Conservation (phyloP, 2,888 invertebrate species). For the Holacanthella duospinosa region DNA sequence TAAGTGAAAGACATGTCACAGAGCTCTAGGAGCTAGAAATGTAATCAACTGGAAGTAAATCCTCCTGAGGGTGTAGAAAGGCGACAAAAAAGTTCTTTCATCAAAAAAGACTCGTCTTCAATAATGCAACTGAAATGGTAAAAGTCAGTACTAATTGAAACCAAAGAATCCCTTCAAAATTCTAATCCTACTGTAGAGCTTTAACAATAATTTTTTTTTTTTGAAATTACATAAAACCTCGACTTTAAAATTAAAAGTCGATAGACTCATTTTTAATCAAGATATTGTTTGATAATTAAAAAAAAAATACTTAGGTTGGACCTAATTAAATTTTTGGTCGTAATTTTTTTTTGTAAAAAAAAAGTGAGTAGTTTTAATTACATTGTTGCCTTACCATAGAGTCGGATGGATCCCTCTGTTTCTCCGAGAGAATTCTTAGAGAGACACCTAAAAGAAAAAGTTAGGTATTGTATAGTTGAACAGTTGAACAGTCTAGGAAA, state of each 20-base stretch:
- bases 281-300: no score
- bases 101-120: not conserved
- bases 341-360: no score
- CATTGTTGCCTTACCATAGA: conserved; percentile 62
- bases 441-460: conserved; percentile 58
- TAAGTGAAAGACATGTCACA: not conserved
- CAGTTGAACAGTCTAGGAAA: not conserved
- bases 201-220: not conserved
- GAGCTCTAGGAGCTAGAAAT: not conserved
- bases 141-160: not conserved
- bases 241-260: no score
- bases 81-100: not conserved
- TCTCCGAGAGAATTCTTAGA: conserved; percentile 88
- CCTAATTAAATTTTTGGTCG: no score
- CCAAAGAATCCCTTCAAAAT: not conserved
- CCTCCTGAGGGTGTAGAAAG: not conserved
- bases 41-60: not conserved
- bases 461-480: not conserved
- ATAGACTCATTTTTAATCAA: no score
- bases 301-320: no score
- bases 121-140: not conserved
- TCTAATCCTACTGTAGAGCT: not conserved
- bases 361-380: no score
- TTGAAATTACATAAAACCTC: no score
- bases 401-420: conserved; percentile 81